phyloP scores from a whole-genome alignment of 2,888 invertebrate genomes.

The Zygogramma bicolorata region DNA sequence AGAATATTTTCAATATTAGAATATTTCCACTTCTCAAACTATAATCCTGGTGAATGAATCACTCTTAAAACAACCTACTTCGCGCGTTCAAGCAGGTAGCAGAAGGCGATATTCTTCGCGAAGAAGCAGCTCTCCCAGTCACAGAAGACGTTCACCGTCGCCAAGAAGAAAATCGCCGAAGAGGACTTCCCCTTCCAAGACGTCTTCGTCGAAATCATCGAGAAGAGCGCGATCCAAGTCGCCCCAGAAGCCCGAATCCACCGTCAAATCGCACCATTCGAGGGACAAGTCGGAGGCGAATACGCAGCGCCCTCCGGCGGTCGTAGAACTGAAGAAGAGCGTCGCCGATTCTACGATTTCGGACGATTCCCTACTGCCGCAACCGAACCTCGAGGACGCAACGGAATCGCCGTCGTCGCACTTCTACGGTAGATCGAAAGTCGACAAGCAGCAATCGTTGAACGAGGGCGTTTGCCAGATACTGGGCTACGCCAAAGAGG shows the following conservation, averaged over 20 bases:
- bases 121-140: conserved; percentile 16
- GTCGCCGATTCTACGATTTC: conserved; percentile 71
- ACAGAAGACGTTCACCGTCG: conserved; percentile 33
- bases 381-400: conserved; percentile 54
- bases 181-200: conserved; percentile 30
- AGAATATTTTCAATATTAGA: no score
- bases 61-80: no score
- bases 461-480: conserved; percentile 74
- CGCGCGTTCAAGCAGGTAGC: no score
- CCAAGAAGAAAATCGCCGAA: conserved; percentile 47
- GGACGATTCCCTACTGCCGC: conserved; percentile 65
- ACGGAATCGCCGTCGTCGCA: conserved; percentile 51
- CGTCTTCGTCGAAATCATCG: conserved; percentile 17
- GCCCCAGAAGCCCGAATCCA: conserved; percentile 28
- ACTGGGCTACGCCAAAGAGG: conserved; percentile 69
- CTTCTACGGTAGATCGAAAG: conserved; percentile 33
- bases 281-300: conserved; percentile 10
- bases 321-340: conserved; percentile 63
- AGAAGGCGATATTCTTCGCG: conserved; percentile 27
- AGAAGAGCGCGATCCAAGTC: conserved; percentile 28
- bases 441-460: conserved; percentile 69
- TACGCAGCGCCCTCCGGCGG: conserved; percentile 29
- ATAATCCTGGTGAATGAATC: no score
- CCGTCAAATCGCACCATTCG: neutral
- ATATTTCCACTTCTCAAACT: no score